Evolutionary conservation across 2,888 invertebrate species (phyloP), one percentile per base, ranked within the genome.

Genomic region (Phorcus lineatus): DNA sequence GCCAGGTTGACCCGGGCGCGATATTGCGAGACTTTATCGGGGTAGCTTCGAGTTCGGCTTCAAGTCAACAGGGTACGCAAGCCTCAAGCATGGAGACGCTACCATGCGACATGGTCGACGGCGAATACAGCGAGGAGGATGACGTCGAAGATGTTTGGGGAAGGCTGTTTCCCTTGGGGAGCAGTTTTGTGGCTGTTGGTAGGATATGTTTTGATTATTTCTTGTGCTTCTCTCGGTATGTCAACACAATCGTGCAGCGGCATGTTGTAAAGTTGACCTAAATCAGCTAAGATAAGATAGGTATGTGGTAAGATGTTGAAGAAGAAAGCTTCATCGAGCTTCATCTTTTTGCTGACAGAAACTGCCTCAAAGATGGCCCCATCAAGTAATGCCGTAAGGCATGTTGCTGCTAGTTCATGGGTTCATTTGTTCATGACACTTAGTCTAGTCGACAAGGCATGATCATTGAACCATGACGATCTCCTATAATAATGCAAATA

Each of bases 151-250:
- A 85, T 0, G 74, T 84, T 0, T 92, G 92, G 92, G 92, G 91
- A 4, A 81, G 90, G 74, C 82, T 92, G 13, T 90, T 92, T 79
- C 91, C 92, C 0, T 86, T 92, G 6, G 91, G 91, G 0, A 78
- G 87, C 57, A 89, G 91, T 80, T 92, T 92, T 82, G 79, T 85
- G 40, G 88, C 91, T 54, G 70, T 91, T 24, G 91, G 91, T 90
- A 83, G 81, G 85, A 19, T 9, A 7, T n/a, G 9, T 74, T 22
- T 66, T 36, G n/a, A 11, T 36, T 28, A 36, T 31, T 70, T 40
- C n/a, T 7, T 19, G 17, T 16, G 40, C 47, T 36, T 47, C 1
- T 13, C 16, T 24, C 24, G 62, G 16, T 17, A 16, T 70, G 36
- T 36, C 70, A 70, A 70, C 70, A 70, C 36, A 36, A 36, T 70